Evolutionary conservation across 2,113 vertebrate species (phyloP).

Genomic region (Crypturellus undulatus): DNA sequence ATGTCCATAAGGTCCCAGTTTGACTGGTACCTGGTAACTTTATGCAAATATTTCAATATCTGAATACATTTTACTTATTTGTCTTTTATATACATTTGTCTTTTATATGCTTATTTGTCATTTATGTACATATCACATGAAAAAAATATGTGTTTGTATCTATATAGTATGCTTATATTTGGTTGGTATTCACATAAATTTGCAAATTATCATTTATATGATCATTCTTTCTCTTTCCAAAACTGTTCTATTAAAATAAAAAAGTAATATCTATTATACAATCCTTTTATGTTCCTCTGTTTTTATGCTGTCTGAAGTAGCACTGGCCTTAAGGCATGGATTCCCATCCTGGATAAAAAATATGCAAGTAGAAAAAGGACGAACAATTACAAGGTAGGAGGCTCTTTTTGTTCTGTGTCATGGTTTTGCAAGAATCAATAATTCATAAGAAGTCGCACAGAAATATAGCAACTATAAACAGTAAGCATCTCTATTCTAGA

Average conservation of each 20-base stretch:
- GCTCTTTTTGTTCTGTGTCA: not conserved
- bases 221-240: not conserved
- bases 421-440: not conserved
- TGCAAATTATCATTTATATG: not conserved
- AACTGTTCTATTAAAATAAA: not conserved
- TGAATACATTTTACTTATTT: not conserved
- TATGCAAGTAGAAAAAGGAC: not conserved
- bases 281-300: not conserved
- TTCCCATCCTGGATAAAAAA: not conserved
- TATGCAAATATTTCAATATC: not conserved
- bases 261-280: rapidly evolving
- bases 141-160: not conserved
- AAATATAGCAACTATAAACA: not conserved
- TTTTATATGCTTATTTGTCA: no score
- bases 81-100: not conserved
- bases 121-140: not conserved
- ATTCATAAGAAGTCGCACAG: not conserved
- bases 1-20: not conserved
- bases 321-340: not conserved
- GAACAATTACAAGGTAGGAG: not conserved
- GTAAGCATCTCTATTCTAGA: not conserved
- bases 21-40: not conserved
- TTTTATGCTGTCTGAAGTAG: not conserved
- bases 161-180: no score
- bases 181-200: not conserved